A percentile compares a stretch with the other conserved stretches of the same genome.
Conservation (phyloP, 2,113 vertebrate genomes). For the Pristiophorus japonicus region DNA sequence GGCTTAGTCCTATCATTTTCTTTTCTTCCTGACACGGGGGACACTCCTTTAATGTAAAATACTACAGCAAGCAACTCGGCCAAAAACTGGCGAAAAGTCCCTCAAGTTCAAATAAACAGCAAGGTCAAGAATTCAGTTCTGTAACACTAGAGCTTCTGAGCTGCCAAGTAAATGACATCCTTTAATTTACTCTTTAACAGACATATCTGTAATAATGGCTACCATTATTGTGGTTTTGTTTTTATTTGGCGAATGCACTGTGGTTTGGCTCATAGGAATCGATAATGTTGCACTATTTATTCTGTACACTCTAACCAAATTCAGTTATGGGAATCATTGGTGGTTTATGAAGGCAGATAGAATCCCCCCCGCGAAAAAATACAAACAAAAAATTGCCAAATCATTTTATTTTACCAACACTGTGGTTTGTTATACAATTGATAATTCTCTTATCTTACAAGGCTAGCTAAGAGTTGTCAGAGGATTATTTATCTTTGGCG, state of each 20-base stretch:
- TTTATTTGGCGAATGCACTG: background rate
- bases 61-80: background rate
- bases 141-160: background rate
- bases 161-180: no score
- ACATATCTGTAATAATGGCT: background rate
- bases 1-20: background rate
- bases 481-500: background rate
- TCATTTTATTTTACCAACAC: background rate
- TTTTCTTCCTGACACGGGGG: background rate
- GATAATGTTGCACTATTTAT: background rate
- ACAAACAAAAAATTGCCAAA: background rate
- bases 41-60: background rate
- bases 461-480: background rate
- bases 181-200: background rate
- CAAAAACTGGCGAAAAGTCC: conserved; percentile 1
- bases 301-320: background rate
- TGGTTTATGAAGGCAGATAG: background rate
- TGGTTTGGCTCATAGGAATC: background rate
- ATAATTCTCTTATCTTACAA: background rate
- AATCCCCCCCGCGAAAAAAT: background rate
- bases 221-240: background rate
- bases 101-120: background rate
- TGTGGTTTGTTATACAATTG: background rate
- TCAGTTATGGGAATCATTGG: background rate
- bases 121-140: background rate